phyloP scores from a whole-genome alignment of 2,888 invertebrate species.

The Brassicogethes aeneus region DNA sequence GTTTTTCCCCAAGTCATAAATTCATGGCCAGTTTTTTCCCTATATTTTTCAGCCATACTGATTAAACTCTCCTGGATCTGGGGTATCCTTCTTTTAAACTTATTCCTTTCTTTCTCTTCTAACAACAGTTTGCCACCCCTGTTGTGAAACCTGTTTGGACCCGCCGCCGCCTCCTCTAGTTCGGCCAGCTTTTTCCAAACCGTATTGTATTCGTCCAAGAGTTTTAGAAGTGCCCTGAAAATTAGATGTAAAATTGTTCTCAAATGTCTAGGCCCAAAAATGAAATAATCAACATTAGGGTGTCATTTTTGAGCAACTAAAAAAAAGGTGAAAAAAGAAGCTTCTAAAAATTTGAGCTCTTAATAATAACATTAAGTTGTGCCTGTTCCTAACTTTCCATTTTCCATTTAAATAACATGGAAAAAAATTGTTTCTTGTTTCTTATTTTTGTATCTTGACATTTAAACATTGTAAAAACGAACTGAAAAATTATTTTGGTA shows the following conservation, averaged over 20 bases:
- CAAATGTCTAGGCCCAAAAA: not conserved
- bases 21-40: constrained; percentile 42
- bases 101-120: constrained; percentile 83
- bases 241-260: constrained; percentile 9
- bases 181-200: constrained; percentile 70
- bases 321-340: too few species aligned
- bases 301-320: too few species aligned
- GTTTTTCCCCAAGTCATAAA: constrained; percentile 58
- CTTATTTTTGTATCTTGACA: too few species aligned
- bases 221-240: constrained; percentile 52
- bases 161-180: constrained; percentile 65
- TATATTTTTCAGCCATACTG: constrained; percentile 47
- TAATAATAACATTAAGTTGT: too few species aligned
- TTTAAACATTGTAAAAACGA: too few species aligned
- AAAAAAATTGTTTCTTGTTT: too few species aligned
- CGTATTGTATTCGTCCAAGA: constrained; percentile 56
- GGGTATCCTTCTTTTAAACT: constrained; percentile 60
- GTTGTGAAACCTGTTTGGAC: constrained; percentile 77
- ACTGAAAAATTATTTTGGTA: too few species aligned
- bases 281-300: too few species aligned
- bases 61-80: constrained; percentile 61
- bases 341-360: too few species aligned
- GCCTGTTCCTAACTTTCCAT: too few species aligned
- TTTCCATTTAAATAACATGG: too few species aligned
- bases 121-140: constrained; percentile 77